Conservation (phyloP, 2,797 vertebrate species). For the Neomorphus geoffroyi region DNA sequence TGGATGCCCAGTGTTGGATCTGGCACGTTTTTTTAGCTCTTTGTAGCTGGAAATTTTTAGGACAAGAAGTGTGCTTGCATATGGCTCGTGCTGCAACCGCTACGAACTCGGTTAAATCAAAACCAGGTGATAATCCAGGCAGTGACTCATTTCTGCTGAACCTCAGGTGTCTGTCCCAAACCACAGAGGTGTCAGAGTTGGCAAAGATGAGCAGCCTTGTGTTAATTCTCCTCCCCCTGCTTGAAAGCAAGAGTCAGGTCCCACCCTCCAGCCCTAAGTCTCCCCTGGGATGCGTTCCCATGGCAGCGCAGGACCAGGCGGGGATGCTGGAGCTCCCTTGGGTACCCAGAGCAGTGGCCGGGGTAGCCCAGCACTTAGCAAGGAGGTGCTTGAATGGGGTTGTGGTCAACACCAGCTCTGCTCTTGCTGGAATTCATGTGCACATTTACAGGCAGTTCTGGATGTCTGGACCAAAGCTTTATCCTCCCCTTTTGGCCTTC, state of each 20-base stretch:
- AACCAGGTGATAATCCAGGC: background rate
- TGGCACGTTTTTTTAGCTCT: background rate
- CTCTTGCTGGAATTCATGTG: fast-evolving
- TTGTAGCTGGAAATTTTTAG: background rate
- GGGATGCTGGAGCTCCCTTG: fast-evolving
- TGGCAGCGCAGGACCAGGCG: background rate
- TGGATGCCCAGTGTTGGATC: background rate
- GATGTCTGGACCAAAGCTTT: background rate
- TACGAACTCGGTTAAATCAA: background rate
- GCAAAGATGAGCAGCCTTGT: background rate
- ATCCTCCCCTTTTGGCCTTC: background rate
- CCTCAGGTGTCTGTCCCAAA: background rate
- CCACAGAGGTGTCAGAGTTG: background rate
- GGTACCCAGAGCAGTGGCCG: fast-evolving
- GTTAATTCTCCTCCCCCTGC: background rate
- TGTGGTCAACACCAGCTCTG: background rate
- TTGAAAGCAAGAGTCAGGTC: background rate
- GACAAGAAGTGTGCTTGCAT: fast-evolving
- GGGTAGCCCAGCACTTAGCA: fast-evolving
- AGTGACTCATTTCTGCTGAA: background rate
- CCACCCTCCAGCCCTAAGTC: background rate
- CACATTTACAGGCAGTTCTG: fast-evolving
- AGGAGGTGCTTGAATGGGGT: fast-evolving
- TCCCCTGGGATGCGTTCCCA: background rate
- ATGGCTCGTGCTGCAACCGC: background rate